Evolutionary conservation across 2,888 invertebrate genomes (phyloP).

Genomic region (Parnassius orleans): DNA sequence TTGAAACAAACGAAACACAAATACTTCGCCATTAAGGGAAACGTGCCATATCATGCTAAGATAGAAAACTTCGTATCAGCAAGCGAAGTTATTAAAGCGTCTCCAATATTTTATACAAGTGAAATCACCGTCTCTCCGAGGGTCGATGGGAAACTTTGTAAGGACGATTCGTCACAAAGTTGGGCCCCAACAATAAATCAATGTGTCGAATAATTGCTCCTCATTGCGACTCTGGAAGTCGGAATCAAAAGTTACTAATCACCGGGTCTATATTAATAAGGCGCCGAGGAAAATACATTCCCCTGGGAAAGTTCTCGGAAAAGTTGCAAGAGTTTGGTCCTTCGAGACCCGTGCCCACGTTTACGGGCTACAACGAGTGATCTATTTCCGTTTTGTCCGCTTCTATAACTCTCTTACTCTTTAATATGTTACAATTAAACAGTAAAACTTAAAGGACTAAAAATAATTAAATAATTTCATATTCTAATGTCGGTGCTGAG

Average conservation of each 20-base stretch:
- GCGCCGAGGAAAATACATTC: constrained; percentile 35
- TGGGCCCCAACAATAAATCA: constrained; percentile 72
- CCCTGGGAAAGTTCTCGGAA: constrained; percentile 20
- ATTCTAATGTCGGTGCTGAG: too few relatives aligned
- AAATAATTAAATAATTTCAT: too few relatives aligned
- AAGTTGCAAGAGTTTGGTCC: constrained; percentile 26
- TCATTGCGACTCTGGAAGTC: constrained; percentile 57
- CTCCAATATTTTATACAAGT: constrained; percentile 59
- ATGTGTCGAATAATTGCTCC: constrained; percentile 77
- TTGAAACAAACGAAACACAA: constrained; percentile 37
- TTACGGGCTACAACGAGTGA: constrained; percentile 19
- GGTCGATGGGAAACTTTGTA: constrained; percentile 45
- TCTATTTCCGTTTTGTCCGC: constrained; percentile 11
- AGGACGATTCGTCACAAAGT: constrained; percentile 57
- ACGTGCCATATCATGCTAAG: constrained; percentile 60
- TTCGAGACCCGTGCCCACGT: constrained; percentile 20
- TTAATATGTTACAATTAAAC: too few relatives aligned
- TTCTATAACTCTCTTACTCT: constrained; percentile 2
- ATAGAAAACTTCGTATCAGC: constrained; percentile 54
- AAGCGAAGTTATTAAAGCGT: constrained; percentile 58
- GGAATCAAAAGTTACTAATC: constrained; percentile 76
- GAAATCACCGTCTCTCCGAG: constrained; percentile 48
- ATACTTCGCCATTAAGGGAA: constrained; percentile 38
- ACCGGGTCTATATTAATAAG: constrained; percentile 70
- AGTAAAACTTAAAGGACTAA: too few relatives aligned